phyloP scores from a whole-genome alignment of 2,113 vertebrate species.

The Nannobrachium achirus region DNA sequence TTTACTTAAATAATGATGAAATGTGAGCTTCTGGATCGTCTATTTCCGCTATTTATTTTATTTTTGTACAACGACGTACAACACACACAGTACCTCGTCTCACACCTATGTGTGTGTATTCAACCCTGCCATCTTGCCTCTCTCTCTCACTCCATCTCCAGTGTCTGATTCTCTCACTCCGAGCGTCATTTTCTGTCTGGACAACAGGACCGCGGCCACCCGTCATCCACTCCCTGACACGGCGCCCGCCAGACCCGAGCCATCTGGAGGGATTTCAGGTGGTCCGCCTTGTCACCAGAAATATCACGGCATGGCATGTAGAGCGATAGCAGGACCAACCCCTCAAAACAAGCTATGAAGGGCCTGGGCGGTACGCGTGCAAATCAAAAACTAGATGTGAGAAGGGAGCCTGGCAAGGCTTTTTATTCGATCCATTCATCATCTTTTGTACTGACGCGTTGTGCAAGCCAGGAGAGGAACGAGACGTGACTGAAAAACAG shows the following conservation, averaged over 20 bases:
- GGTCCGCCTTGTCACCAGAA: conserved; percentile 20
- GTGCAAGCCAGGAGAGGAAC: neutral
- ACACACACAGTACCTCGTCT: too few species aligned
- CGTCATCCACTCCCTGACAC: conserved; percentile 16
- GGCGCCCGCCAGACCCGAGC: conserved; percentile 26
- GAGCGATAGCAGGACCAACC: neutral
- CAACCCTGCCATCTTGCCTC: neutral
- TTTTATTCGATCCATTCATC: conserved; percentile 31
- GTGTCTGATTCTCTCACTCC: conserved; percentile 12
- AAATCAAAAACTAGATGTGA: conserved; percentile 35
- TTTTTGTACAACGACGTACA: too few species aligned
- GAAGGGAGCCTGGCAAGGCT: neutral
- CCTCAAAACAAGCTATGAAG: conserved; percentile 35
- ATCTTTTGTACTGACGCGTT: conserved; percentile 20
- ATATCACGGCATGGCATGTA: conserved; percentile 43
- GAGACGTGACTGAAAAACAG: conserved; percentile 16
- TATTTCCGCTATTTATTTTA: too few species aligned
- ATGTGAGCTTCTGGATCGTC: too few species aligned
- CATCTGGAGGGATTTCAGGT: conserved; percentile 15
- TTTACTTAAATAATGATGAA: too few species aligned
- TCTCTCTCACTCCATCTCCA: conserved; percentile 10
- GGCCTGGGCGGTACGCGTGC: neutral
- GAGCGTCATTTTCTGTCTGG: conserved; percentile 31
- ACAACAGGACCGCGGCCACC: neutral
- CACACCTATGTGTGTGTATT: too few species aligned